Conservation (phyloP, 2,888 invertebrate species). For the Dynastes hyllus region DNA sequence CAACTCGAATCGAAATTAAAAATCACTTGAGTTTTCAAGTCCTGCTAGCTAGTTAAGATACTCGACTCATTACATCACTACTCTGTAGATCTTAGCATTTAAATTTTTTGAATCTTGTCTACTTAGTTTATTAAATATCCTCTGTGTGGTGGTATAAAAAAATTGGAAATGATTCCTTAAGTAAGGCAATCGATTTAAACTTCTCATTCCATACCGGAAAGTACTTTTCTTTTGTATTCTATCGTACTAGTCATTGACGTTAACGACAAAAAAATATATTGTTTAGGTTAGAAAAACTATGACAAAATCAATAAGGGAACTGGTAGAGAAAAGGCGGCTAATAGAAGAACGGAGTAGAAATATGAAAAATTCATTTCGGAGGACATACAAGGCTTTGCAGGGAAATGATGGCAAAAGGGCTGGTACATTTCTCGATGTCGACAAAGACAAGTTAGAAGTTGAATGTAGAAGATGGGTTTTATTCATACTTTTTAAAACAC, state of each 20-base stretch:
- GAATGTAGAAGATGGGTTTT: constrained; percentile 63
- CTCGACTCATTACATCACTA: too few relatives aligned
- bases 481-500: constrained; percentile 66
- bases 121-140: too few relatives aligned
- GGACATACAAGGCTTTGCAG: constrained; percentile 52
- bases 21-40: too few relatives aligned
- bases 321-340: constrained; percentile 42
- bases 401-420: constrained; percentile 36
- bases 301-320: constrained; percentile 49
- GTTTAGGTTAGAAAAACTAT: constrained; percentile 44
- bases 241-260: too few relatives aligned
- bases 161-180: too few relatives aligned
- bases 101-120: too few relatives aligned
- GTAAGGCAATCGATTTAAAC: too few relatives aligned
- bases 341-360: constrained; percentile 56
- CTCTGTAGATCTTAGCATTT: too few relatives aligned
- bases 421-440: constrained; percentile 38
- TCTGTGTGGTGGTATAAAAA: too few relatives aligned
- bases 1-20: too few relatives aligned
- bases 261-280: not conserved
- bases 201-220: too few relatives aligned
- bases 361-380: constrained; percentile 50
- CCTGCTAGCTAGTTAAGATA: too few relatives aligned
- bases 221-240: not conserved
- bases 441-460: constrained; percentile 56